Evolutionary conservation across 1,140 invertebrate species (phyloP).

Genomic region (Elymnias hypermnestra): DNA sequence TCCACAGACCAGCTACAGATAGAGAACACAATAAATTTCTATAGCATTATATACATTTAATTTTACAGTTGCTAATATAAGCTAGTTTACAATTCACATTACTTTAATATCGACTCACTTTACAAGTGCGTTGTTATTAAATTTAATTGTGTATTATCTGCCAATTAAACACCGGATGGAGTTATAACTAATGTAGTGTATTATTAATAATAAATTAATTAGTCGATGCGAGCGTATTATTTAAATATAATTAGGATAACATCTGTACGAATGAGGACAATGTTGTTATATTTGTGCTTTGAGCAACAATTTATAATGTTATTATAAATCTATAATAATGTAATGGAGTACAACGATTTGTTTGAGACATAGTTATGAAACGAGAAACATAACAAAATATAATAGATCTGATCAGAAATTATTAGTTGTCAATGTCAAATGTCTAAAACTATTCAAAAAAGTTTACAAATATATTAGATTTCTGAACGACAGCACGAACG

Average conservation of each 20-base stretch:
- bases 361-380: too few relatives aligned
- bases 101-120: not conserved
- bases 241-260: constrained; percentile 14
- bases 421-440: too few relatives aligned
- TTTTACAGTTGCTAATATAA: not conserved
- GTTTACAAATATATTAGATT: too few relatives aligned
- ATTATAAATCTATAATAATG: too few relatives aligned
- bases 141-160: constrained; percentile 19
- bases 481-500: too few relatives aligned
- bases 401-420: too few relatives aligned
- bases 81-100: too few relatives aligned
- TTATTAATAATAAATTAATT: constrained; percentile 7
- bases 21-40: constrained; percentile 10
- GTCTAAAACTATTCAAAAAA: too few relatives aligned
- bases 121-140: constrained; percentile 15
- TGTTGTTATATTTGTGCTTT: too few relatives aligned
- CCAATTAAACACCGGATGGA: constrained; percentile 15
- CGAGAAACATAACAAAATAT: too few relatives aligned
- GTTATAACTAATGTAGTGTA: constrained; percentile 1
- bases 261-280: constrained; percentile 23
- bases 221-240: constrained; percentile 5
- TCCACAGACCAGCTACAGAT: constrained; percentile 36
- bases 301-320: too few relatives aligned
- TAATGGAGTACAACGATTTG: too few relatives aligned
- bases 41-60: not conserved